Evolutionary conservation across 2,113 vertebrate genomes (phyloP).

Genomic region (Strix aluco): DNA sequence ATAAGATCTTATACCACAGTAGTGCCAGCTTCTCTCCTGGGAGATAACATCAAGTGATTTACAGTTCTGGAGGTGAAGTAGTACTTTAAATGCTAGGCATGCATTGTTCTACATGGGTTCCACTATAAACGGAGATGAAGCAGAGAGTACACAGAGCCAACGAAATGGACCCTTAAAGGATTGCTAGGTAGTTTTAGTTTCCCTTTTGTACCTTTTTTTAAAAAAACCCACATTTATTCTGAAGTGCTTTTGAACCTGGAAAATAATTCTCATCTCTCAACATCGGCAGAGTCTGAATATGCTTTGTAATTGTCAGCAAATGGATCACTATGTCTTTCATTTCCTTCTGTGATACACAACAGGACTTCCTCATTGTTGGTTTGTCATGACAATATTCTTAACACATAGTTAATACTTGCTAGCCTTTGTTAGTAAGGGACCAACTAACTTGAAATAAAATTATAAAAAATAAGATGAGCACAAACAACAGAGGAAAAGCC

Average conservation of each 20-base stretch:
- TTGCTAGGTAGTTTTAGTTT: neutral
- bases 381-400: neutral
- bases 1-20: neutral
- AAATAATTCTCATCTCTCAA: neutral
- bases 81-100: neutral
- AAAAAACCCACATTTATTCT: neutral
- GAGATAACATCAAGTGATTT: neutral
- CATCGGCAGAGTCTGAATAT: neutral
- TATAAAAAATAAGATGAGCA: neutral
- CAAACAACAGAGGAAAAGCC: neutral
- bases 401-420: accelerated
- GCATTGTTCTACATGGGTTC: neutral
- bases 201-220: neutral
- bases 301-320: neutral
- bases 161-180: neutral
- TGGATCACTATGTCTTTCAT: neutral
- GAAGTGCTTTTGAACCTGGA: neutral
- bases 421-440: neutral
- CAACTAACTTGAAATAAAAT: neutral
- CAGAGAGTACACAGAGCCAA: neutral
- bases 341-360: neutral
- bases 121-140: neutral
- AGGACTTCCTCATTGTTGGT: neutral
- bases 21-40: neutral
- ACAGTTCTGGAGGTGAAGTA: neutral